Evolutionary conservation across 2,797 vertebrate species (phyloP).

Genomic region (Fringilla coelebs): DNA sequence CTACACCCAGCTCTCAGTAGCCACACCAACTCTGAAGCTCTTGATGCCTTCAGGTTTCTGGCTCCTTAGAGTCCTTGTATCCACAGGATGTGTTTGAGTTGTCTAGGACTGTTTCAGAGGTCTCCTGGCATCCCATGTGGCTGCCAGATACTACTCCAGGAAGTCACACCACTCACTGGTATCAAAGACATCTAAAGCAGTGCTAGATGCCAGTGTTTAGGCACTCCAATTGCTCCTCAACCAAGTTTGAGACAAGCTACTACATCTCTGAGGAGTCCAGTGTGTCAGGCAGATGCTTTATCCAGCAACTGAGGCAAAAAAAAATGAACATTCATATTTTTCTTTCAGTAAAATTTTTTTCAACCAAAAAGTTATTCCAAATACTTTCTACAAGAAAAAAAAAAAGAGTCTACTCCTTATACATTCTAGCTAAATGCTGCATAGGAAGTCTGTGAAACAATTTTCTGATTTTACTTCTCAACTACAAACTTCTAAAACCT

Average conservation of each 20-base stretch:
- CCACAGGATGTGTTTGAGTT: background rate
- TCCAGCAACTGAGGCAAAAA: background rate
- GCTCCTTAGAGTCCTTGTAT: background rate
- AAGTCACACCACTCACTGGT: background rate
- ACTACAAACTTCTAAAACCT: background rate
- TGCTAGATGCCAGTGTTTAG: background rate
- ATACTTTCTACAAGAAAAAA: background rate
- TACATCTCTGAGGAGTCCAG: background rate
- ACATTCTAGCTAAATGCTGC: background rate
- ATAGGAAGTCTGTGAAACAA: background rate
- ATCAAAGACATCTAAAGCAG: background rate
- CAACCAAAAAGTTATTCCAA: background rate
- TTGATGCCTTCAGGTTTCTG: background rate
- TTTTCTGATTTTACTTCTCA: background rate
- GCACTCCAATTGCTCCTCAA: background rate
- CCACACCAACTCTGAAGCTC: background rate
- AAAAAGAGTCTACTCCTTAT: background rate
- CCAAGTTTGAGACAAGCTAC: background rate
- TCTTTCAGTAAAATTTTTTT: background rate
- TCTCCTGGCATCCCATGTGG: background rate
- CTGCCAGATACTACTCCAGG: background rate
- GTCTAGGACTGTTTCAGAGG: background rate
- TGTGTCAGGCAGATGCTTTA: background rate
- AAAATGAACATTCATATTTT: background rate
- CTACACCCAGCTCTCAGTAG: background rate